Evolutionary conservation across 2,113 vertebrate species (phyloP), one percentile per base, ranked within the genome.

Genomic region (Vidua macroura): DNA sequence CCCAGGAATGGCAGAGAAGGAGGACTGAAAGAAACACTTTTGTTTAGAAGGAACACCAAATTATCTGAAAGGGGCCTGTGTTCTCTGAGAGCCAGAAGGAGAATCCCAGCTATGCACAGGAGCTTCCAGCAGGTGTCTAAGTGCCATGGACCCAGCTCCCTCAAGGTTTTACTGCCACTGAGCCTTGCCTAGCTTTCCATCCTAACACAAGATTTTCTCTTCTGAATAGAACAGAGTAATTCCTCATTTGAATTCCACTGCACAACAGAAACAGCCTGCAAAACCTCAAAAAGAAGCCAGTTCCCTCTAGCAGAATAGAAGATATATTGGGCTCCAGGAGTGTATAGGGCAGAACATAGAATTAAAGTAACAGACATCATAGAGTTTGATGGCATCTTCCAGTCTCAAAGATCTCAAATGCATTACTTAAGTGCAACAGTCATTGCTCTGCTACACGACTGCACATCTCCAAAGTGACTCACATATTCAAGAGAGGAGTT

Each of bases 341-440:
- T 93, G 88, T 73, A 90, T 31, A 92, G 95, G 79, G 62, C 53
- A 97, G 88, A 90, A 96, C 88, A 93, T 95, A 93, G 96, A 96
- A 96, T 86, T 94, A 96, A 97, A 97, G 86, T 96, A 97, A 96
- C 76, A 96, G 90, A 92, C 93, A 93, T 78, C 86, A 90, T 46
- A 64, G 85, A 95, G 86, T 92, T 93, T 96, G 88, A 96, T 95
- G 92, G 95, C 86, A 93, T 90, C 90, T 88, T 82, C 88, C 92
- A 88, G 44, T 79, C 90, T 86, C 72, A 66, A 86, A 96, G 83
- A 92, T 88, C 83, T 92, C 88, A 53, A 96, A 93, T 82, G 72
- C 92, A 88, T 92, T 72, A 75, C 93, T 64, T 64, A 84, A 88
- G 80, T 68, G 80, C 86, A 79, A 72, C 81, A 91, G 74, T 77